Evolutionary conservation across 23 tunicate genomes (phyloP).

Genomic region (Halocynthia aurantium): DNA sequence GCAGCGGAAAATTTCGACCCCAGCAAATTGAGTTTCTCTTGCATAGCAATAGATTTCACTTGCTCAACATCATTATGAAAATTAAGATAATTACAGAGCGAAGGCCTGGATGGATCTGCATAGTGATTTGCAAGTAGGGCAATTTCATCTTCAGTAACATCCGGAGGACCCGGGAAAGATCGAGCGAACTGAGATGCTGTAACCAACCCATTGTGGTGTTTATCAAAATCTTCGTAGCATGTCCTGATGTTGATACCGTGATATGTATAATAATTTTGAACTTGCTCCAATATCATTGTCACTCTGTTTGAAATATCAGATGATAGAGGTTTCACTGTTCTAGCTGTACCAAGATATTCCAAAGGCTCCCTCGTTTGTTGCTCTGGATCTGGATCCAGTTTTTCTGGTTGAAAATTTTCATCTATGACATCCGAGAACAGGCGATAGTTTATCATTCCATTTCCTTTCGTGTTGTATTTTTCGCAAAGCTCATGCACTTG

Average conservation of each 20-base stretch:
- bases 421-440: slow-evolving; percentile 70
- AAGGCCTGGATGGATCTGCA: slow-evolving; percentile 68
- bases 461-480: slow-evolving; percentile 45
- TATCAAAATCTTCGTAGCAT: slow-evolving; percentile 82
- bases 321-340: slow-evolving; percentile 39
- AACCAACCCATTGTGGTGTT: slow-evolving; percentile 78
- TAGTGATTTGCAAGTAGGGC: slow-evolving; percentile 59
- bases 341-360: slow-evolving; percentile 77
- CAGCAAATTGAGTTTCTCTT: slow-evolving; percentile 30
- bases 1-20: neutral
- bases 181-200: slow-evolving; percentile 74
- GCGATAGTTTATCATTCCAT: slow-evolving; percentile 75
- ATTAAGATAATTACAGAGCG: slow-evolving; percentile 78
- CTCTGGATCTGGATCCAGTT: slow-evolving; percentile 44
- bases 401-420: slow-evolving; percentile 57
- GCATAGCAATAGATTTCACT: slow-evolving; percentile 21
- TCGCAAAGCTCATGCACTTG: slow-evolving; percentile 37
- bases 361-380: slow-evolving; percentile 25
- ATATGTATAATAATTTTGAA: slow-evolving; percentile 76
- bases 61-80: slow-evolving; percentile 80
- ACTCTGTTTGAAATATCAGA: slow-evolving; percentile 35
- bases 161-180: slow-evolving; percentile 83
- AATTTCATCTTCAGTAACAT: slow-evolving; percentile 55
- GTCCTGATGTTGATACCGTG: slow-evolving; percentile 68
- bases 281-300: slow-evolving; percentile 37